Evolutionary conservation across 1,140 invertebrate genomes (phyloP).

Genomic region (Aphidius gifuensis): DNA sequence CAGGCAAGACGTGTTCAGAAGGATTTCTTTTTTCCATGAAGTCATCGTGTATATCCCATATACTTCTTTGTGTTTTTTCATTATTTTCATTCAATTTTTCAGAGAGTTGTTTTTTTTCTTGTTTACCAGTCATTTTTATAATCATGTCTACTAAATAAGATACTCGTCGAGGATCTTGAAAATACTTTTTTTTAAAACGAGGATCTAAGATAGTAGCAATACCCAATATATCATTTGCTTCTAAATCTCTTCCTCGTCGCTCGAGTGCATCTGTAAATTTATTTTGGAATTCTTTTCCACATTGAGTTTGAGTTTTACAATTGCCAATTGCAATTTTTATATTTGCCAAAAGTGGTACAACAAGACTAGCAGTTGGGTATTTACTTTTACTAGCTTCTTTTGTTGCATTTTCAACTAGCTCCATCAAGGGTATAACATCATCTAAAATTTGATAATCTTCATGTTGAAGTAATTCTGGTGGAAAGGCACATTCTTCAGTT

Average conservation of each 20-base stretch:
- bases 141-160: slow-evolving; percentile 1
- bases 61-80: neutral
- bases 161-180: slow-evolving; percentile 6
- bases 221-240: slow-evolving; percentile 20
- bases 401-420: slow-evolving; percentile 24
- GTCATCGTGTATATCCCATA: slow-evolving; percentile 14
- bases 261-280: slow-evolving; percentile 8
- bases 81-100: neutral
- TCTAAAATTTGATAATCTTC: slow-evolving; percentile 33
- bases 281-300: slow-evolving; percentile 17
- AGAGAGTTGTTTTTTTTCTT: neutral
- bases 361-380: slow-evolving; percentile 8
- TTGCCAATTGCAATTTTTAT: neutral
- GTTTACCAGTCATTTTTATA: neutral
- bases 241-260: slow-evolving; percentile 18
- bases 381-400: slow-evolving; percentile 13
- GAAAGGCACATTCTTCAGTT: slow-evolving; percentile 34
- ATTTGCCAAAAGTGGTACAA: slow-evolving; percentile 12
- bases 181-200: slow-evolving; percentile 30
- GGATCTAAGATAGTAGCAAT: slow-evolving; percentile 29
- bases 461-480: slow-evolving; percentile 39
- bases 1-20: neutral
- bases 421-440: slow-evolving; percentile 17
- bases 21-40: slow-evolving; percentile 8
- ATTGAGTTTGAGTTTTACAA: neutral